phyloP scores from a whole-genome alignment of 92 coral and sea anemone species.

The Heliopora coerulea region DNA sequence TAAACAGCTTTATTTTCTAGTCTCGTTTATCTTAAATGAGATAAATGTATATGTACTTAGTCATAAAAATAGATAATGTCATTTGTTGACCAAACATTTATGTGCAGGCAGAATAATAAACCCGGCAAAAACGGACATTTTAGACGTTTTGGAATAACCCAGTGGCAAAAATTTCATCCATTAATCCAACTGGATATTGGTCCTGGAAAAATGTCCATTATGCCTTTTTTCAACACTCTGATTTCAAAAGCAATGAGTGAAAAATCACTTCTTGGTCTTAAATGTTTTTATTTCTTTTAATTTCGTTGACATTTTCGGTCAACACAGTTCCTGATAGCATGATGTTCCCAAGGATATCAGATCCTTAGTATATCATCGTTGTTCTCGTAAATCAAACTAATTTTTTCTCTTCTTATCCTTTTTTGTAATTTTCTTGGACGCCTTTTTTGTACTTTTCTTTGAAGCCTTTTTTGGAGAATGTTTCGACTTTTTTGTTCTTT shows the following conservation, averaged over 20 bases:
- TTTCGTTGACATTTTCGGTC: neutral
- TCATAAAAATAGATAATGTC: too few relatives aligned
- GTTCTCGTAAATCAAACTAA: neutral
- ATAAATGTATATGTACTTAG: too few relatives aligned
- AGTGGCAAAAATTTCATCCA: too few relatives aligned
- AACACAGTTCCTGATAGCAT: neutral
- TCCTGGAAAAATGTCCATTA: too few relatives aligned
- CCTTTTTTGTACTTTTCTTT: too few relatives aligned
- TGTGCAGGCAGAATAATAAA: too few relatives aligned
- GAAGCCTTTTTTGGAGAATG: slow-evolving; percentile 4
- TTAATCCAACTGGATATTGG: too few relatives aligned
- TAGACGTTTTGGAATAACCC: too few relatives aligned
- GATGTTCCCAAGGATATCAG: neutral
- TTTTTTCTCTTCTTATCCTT: slow-evolving; percentile 9
- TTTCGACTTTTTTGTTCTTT: neutral
- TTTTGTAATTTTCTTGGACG: neutral
- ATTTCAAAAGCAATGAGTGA: neutral
- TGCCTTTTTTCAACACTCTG: neutral
- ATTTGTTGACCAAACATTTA: too few relatives aligned
- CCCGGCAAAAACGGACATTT: too few relatives aligned
- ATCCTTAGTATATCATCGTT: neutral
- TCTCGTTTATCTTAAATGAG: too few relatives aligned
- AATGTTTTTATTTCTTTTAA: neutral
- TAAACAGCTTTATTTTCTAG: too few relatives aligned
- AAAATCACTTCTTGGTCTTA: neutral